These are phyloP conservation scores for Recurvirostra avosetta DNA, from an alignment of 2,113 vertebrate genomes.

Conservation along the genomic window DNA sequence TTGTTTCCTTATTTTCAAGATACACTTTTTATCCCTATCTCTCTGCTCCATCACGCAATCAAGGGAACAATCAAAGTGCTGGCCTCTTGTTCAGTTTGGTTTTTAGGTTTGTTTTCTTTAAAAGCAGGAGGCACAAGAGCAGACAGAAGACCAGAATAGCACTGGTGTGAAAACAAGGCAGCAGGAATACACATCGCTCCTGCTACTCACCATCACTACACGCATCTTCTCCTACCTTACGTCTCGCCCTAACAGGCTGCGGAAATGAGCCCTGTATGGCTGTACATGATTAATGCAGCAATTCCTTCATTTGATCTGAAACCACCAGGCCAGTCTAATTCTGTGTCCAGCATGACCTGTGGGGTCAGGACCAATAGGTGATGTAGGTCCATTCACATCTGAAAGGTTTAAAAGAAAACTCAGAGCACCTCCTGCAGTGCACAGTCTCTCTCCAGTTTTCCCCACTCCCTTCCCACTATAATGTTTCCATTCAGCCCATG, in stretches of 20 bases:
- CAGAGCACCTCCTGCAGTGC: background rate
- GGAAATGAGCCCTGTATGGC: background rate
- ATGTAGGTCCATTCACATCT: background rate
- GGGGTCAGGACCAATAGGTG: background rate
- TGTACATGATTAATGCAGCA: background rate
- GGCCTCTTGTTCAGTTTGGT: background rate
- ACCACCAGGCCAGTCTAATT: background rate
- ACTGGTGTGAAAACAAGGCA: background rate
- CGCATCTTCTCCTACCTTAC: background rate
- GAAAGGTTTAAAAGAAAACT: background rate
- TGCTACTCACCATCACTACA: background rate
- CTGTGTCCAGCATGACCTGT: background rate
- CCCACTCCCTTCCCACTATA: background rate
- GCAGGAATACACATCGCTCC: background rate
- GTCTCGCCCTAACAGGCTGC: background rate
- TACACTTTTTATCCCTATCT: background rate
- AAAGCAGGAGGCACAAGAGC: background rate
- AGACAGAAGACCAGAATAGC: rapidly evolving
- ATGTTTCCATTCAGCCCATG: background rate
- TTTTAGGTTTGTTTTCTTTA: background rate
- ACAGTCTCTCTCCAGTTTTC: background rate
- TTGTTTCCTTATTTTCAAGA: background rate
- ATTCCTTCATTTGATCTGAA: background rate
- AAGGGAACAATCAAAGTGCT: background rate
- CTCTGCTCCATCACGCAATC: background rate